A percentile compares a stretch with the other conserved stretches of the same genome.
These are phyloP conservation scores for Coleophora flavipennella DNA, from an alignment of 2,888 invertebrate species.

Conservation along the genomic window DNA sequence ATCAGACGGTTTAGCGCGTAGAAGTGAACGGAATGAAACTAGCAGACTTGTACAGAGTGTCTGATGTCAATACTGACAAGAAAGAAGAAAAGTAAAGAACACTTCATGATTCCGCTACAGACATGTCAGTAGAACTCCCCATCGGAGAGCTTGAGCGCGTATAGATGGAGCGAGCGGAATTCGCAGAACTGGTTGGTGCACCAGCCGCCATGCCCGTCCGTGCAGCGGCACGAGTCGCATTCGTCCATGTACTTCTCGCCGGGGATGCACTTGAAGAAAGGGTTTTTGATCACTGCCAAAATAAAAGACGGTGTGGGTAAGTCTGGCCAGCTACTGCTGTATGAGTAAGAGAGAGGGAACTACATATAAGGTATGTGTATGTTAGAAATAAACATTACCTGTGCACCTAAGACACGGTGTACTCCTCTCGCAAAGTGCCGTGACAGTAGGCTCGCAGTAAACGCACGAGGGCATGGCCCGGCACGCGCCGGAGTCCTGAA, in stretches of 20 bases:
- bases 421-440: conserved; percentile 54
- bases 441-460: conserved; percentile 59
- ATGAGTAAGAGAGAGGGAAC: no score
- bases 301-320: no score
- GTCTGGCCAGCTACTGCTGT: no score
- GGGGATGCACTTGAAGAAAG: conserved; percentile 64
- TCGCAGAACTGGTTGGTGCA: conserved; percentile 65
- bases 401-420: conserved; percentile 58
- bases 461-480: conserved; percentile 61
- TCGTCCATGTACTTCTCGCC: conserved; percentile 70
- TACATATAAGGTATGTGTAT: no score
- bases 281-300: conserved; percentile 65
- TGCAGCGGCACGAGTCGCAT: conserved; percentile 64
- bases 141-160: conserved; percentile 57
- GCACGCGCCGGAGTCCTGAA: conserved; percentile 56
- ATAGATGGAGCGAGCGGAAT: conserved; percentile 52
- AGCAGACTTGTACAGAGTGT: no score
- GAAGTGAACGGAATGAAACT: no score
- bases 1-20: no score
- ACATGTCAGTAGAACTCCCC: conserved; percentile 58
- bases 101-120: no score
- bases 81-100: no score
- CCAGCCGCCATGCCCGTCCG: conserved; percentile 58
- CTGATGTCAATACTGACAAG: no score
- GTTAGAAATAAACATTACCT: no score